A percentile compares a stretch with the other conserved stretches of the same genome.
These are phyloP conservation scores for Rousettus leschenaultii DNA, from an alignment of 2,113 vertebrate genomes.

Conservation along the genomic window DNA sequence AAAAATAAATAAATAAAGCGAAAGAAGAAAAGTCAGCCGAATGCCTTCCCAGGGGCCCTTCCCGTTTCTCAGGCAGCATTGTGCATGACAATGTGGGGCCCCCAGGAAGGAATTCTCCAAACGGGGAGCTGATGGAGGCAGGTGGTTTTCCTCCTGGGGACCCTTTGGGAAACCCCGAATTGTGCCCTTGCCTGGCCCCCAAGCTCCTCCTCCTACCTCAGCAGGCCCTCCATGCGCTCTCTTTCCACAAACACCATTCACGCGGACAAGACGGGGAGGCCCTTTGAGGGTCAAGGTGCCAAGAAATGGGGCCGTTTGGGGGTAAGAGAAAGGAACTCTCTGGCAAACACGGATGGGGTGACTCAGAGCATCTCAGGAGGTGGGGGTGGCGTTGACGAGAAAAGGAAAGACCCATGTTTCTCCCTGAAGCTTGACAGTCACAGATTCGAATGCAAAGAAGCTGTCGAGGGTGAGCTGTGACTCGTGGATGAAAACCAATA, in stretches of 20 bases:
- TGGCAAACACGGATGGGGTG: fast-evolving
- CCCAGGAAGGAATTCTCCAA: background rate
- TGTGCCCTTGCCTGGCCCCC: fast-evolving
- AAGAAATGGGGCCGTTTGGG: fast-evolving
- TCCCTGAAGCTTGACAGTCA: slow-evolving; percentile 35
- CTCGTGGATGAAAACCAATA: slow-evolving; percentile 41
- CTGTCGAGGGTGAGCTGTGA: background rate
- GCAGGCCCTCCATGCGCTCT: fast-evolving
- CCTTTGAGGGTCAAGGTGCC: fast-evolving
- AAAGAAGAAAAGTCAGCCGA: background rate
- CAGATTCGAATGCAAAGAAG: slow-evolving; percentile 51
- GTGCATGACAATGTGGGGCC: too few relatives aligned
- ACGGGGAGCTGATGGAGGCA: fast-evolving
- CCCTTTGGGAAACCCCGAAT: background rate
- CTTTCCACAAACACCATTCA: background rate
- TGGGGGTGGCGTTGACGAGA: background rate
- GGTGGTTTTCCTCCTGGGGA: background rate
- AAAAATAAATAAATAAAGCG: background rate
- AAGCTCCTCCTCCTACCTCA: fast-evolving
- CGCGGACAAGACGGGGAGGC: fast-evolving
- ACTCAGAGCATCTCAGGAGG: background rate
- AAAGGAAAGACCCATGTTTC: slow-evolving; percentile 14
- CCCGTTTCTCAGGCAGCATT: too few relatives aligned
- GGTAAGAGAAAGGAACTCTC: background rate
- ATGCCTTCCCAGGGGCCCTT: background rate